Percentiles rank a stretch among this genome's conserved stretches.
Evolutionary conservation across 1,140 invertebrate species (phyloP).

Genomic region (Drosophila mauritiana): DNA sequence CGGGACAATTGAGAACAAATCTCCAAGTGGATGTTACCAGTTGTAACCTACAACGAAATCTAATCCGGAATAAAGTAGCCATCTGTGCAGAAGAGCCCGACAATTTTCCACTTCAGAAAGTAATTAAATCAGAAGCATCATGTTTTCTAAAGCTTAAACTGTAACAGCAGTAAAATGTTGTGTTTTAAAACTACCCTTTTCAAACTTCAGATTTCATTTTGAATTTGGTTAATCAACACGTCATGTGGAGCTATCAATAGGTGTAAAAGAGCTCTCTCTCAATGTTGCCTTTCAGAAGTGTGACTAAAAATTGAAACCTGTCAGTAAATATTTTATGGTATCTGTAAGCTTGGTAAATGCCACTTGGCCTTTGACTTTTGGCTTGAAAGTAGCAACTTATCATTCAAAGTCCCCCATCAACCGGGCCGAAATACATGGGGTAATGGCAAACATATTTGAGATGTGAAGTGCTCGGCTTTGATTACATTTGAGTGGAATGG

Average conservation of each 20-base stretch:
- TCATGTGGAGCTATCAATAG: background rate
- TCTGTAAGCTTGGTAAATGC: conserved; percentile 10
- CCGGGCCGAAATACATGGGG: conserved; percentile 12
- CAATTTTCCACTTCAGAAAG: background rate
- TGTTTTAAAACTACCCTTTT: background rate
- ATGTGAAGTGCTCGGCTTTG: conserved; percentile 48
- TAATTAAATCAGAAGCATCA: background rate
- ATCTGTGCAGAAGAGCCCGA: background rate
- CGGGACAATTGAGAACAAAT: conserved; percentile 4
- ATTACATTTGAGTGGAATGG: conserved; percentile 46
- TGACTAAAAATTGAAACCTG: conserved; percentile 12
- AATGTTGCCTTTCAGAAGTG: background rate
- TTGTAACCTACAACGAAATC: background rate
- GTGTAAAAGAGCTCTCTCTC: conserved; percentile 4
- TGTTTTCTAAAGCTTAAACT: background rate
- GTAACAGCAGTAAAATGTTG: too few species aligned
- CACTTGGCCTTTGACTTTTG: conserved; percentile 21
- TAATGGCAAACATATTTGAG: conserved; percentile 57
- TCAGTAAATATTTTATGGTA: conserved; percentile 20
- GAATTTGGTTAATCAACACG: background rate
- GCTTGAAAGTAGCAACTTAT: conserved; percentile 34
- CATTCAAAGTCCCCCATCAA: conserved; percentile 12
- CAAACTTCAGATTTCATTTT: background rate
- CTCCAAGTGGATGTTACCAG: background rate
- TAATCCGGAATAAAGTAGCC: background rate